phyloP scores from a whole-genome alignment of 2,888 invertebrate genomes.

The Empis stercorea region DNA sequence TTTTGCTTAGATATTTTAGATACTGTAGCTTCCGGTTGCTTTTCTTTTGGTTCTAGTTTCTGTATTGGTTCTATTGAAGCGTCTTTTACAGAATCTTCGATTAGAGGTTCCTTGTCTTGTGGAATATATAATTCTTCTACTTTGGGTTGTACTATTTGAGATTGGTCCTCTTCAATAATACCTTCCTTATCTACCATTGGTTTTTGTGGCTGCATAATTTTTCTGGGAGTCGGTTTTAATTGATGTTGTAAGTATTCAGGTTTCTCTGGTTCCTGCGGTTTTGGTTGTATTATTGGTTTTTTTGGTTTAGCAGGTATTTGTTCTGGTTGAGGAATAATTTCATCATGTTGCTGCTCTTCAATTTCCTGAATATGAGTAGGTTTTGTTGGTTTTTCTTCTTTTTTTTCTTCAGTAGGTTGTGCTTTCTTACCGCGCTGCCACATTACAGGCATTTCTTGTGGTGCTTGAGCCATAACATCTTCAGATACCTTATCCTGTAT shows the following conservation, averaged over 20 bases:
- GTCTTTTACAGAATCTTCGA: background rate
- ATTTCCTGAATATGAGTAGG: slow-evolving; percentile 7
- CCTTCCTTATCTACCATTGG: background rate
- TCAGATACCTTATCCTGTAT: slow-evolving; percentile 8
- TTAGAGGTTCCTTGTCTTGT: too few relatives aligned
- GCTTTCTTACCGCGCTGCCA: slow-evolving; percentile 15
- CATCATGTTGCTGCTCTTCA: slow-evolving; percentile 8
- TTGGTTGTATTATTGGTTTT: slow-evolving; percentile 18
- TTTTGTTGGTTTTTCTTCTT: slow-evolving; percentile 10
- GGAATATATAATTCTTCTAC: too few relatives aligned
- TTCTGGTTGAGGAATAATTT: slow-evolving; percentile 7
- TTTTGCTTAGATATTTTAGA: slow-evolving; percentile 12
- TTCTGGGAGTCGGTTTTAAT: slow-evolving; percentile 7
- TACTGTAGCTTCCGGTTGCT: background rate
- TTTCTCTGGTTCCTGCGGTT: slow-evolving; percentile 17
- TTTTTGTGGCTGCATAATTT: slow-evolving; percentile 11
- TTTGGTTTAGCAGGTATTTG: slow-evolving; percentile 17
- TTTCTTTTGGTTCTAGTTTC: background rate
- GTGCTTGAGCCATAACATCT: slow-evolving; percentile 9
- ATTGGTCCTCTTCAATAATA: slow-evolving; percentile 19
- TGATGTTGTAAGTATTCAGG: slow-evolving; percentile 18
- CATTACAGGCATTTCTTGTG: slow-evolving; percentile 14
- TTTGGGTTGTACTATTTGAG: slow-evolving; percentile 13
- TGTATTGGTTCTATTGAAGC: background rate
- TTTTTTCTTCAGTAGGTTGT: background rate